Conservation (phyloP, 2,888 invertebrate species). For the Acanthosepion pharaonis region DNA sequence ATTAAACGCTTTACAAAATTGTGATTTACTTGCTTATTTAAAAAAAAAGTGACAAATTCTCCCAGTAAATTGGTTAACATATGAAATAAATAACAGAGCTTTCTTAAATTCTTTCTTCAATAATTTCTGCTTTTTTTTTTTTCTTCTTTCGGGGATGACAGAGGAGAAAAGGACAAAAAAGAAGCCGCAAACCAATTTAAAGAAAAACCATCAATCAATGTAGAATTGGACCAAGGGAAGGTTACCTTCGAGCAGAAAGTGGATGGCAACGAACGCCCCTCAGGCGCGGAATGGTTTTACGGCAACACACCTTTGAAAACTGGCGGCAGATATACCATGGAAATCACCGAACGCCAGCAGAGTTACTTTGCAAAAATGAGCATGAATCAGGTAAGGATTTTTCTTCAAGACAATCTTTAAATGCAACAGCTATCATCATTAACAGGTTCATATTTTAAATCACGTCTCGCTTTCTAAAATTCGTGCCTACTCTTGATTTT, state of each 20-base stretch:
- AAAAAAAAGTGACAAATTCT: no score
- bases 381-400: conserved; percentile 66
- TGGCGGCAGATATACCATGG: conserved; percentile 87
- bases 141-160: background rate
- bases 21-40: no score
- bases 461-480: no score
- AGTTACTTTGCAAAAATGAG: conserved; percentile 74
- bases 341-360: conserved; percentile 81
- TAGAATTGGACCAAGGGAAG: conserved; percentile 86
- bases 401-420: no score
- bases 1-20: no score
- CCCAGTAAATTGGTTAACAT: no score
- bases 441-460: no score
- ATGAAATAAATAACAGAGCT: no score
- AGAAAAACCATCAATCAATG: conserved; percentile 92
- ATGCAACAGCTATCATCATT: no score
- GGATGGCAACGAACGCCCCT: conserved; percentile 60
- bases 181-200: conserved; percentile 56
- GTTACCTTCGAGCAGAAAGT: conserved; percentile 64
- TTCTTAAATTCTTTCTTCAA: no score
- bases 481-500: no score
- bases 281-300: conserved; percentile 63
- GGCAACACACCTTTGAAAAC: conserved; percentile 85
- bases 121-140: no score
- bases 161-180: conserved; percentile 53